These are phyloP conservation scores for Drosophila acutilabella DNA, from an alignment of 2,888 invertebrate species.

Conservation along the genomic window DNA sequence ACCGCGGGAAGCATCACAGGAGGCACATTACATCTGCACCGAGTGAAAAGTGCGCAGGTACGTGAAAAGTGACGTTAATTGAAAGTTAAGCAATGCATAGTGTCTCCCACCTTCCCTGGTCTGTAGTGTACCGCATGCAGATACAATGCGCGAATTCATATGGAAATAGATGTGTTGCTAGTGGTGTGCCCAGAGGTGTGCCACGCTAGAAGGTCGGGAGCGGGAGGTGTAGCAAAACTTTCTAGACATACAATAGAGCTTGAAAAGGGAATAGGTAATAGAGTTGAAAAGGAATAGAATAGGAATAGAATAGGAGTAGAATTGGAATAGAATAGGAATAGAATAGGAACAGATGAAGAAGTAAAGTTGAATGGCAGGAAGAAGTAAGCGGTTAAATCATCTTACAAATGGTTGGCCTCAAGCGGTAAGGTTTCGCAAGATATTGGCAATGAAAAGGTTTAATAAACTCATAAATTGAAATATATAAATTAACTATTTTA, in stretches of 20 bases:
- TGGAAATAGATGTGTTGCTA: background rate
- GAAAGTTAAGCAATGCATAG: conserved; percentile 50
- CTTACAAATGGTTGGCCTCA: no score
- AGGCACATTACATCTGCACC: conserved; percentile 69
- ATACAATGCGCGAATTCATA: conserved; percentile 9
- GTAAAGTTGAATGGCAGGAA: no score
- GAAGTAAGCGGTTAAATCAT: no score
- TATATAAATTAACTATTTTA: no score
- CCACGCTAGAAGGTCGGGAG: background rate
- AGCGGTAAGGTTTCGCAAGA: no score
- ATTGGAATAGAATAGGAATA: background rate
- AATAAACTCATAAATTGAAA: no score
- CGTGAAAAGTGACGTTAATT: conserved; percentile 65
- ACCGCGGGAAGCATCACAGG: conserved; percentile 70
- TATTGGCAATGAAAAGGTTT: no score
- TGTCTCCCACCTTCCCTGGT: background rate
- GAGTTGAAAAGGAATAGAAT: background rate
- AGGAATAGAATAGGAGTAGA: no score
- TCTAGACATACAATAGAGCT: background rate
- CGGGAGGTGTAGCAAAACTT: background rate
- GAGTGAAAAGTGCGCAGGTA: conserved; percentile 71
- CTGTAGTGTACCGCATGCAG: background rate
- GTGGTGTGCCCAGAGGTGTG: conserved; percentile 20
- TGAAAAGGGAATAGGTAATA: background rate
- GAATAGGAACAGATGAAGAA: background rate